A percentile compares a stretch with the other conserved stretches of the same genome.
phyloP scores from a whole-genome alignment of 2,888 invertebrate species.

The Dexiosoma caninum region DNA sequence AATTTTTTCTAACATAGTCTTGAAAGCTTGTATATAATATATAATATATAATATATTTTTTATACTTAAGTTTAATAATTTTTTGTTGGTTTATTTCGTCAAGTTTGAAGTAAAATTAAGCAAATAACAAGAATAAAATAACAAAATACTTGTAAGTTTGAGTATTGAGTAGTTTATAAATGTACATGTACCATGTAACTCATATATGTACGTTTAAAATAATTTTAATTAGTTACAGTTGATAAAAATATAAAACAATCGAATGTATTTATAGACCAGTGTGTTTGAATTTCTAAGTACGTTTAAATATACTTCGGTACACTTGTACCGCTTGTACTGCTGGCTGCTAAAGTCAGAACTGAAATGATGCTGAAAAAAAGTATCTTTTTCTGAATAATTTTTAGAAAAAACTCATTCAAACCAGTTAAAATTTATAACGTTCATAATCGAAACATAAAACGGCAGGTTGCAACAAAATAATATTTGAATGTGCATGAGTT shows the following conservation, averaged over 20 bases:
- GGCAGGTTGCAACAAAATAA: constrained; percentile 29
- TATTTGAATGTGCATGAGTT: constrained; percentile 20
- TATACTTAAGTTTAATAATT: background rate
- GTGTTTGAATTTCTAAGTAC: background rate
- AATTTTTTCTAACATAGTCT: background rate
- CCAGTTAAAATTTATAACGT: constrained; percentile 47
- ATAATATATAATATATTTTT: background rate
- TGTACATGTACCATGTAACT: background rate
- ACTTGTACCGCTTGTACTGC: background rate
- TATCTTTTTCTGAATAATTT: background rate
- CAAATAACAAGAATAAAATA: constrained; percentile 15
- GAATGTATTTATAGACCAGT: constrained; percentile 10
- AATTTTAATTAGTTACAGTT: constrained; percentile 69
- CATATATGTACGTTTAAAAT: constrained; percentile 26
- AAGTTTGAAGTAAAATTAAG: background rate
- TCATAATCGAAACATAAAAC: constrained; percentile 42
- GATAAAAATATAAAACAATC: constrained; percentile 57
- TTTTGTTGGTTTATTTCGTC: constrained; percentile 4
- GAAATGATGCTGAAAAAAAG: constrained; percentile 7
- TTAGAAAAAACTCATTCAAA: constrained; percentile 34
- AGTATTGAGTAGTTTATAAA: background rate
- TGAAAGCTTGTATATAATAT: background rate
- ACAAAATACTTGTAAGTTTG: constrained; percentile 5
- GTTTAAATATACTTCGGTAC: background rate
- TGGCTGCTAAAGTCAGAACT: background rate